These are phyloP conservation scores for Sipha maydis DNA, from an alignment of 2,888 invertebrate genomes.

Conservation along the genomic window DNA sequence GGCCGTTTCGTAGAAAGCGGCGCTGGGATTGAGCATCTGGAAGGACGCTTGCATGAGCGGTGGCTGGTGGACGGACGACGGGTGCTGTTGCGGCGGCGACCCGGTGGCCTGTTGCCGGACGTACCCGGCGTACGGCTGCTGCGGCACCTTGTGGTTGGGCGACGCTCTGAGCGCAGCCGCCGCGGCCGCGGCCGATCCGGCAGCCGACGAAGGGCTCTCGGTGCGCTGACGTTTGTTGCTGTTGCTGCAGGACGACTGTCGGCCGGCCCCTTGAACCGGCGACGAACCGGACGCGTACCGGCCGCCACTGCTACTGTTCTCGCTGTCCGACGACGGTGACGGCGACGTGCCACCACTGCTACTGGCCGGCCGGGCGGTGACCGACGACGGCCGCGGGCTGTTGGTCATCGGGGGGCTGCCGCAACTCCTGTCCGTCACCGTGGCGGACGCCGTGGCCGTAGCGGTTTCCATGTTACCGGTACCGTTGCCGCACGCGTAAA, in stretches of 20 bases:
- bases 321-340: slow-evolving; percentile 50
- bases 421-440: slow-evolving; percentile 33
- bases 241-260: slow-evolving; percentile 10
- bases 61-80: background rate
- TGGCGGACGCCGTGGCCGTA: slow-evolving; percentile 44
- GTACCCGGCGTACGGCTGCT: slow-evolving; percentile 5
- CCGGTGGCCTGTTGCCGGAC: too few relatives aligned
- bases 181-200: slow-evolving; percentile 5
- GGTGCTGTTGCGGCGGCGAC: background rate
- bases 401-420: slow-evolving; percentile 13
- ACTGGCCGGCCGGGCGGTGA: slow-evolving; percentile 24
- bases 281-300: slow-evolving; percentile 58
- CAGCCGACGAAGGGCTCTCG: slow-evolving; percentile 45
- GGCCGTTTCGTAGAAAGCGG: slow-evolving; percentile 55
- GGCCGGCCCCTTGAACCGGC: slow-evolving; percentile 6
- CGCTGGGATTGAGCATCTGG: slow-evolving; percentile 39
- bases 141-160: slow-evolving; percentile 16
- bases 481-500: slow-evolving; percentile 63
- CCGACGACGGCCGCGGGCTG: slow-evolving; percentile 31
- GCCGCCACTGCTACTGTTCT: slow-evolving; percentile 56
- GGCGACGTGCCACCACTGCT: slow-evolving; percentile 48
- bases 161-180: slow-evolving; percentile 31
- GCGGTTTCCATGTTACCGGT: slow-evolving; percentile 67
- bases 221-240: slow-evolving; percentile 53
- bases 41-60: slow-evolving; percentile 7